Percentiles rank a stretch among this genome's conserved stretches.
Evolutionary conservation across 1,140 invertebrate genomes (phyloP).

Genomic region (Pollicipes pollicipes): DNA sequence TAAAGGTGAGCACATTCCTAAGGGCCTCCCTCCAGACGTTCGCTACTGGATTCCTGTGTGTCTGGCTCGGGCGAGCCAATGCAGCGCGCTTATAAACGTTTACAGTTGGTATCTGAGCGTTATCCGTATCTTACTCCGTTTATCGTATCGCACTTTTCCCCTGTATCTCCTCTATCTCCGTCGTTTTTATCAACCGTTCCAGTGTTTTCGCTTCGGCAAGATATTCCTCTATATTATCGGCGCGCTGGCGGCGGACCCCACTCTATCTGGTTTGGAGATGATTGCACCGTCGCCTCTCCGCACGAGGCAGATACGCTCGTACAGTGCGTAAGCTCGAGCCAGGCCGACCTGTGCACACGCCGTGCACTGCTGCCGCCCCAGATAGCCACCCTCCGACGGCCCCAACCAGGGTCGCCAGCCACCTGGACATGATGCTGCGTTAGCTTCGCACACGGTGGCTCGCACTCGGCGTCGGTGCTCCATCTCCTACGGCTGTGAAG

Average conservation of each 20-base stretch:
- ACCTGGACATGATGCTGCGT: too few relatives aligned
- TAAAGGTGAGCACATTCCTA: not conserved
- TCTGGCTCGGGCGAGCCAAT: not conserved
- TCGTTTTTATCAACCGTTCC: not conserved
- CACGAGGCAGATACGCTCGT: too few relatives aligned
- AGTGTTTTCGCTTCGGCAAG: not conserved
- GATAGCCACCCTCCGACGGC: too few relatives aligned
- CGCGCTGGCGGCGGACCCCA: too few relatives aligned
- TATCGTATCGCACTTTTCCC: not conserved
- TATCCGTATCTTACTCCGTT: slow-evolving; percentile 1
- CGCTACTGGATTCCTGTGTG: not conserved
- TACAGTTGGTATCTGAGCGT: not conserved
- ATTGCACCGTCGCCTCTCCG: not conserved
- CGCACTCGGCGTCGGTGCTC: too few relatives aligned
- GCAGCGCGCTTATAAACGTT: not conserved
- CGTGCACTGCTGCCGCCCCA: too few relatives aligned
- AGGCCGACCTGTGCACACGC: too few relatives aligned
- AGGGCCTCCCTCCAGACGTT: not conserved
- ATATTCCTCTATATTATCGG: not conserved
- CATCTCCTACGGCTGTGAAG: too few relatives aligned
- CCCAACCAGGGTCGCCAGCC: too few relatives aligned
- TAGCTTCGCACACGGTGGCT: too few relatives aligned
- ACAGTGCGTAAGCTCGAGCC: too few relatives aligned
- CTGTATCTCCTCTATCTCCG: not conserved
- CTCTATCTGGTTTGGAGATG: not conserved